Conservation (phyloP, 2,113 vertebrate genomes). For the Dendropsophus ebraccatus region DNA sequence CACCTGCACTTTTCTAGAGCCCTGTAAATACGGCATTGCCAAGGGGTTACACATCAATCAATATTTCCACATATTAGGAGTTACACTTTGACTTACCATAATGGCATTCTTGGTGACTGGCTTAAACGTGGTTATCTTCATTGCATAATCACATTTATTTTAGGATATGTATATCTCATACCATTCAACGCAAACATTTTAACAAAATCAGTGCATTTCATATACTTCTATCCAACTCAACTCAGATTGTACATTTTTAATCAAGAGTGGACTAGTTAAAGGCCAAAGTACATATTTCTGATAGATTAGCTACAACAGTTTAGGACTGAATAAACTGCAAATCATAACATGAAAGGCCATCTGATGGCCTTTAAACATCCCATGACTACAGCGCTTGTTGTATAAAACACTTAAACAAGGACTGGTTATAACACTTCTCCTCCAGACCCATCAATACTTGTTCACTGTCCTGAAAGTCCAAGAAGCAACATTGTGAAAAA, state of each 20-base stretch:
- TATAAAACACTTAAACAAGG: background rate
- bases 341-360: background rate
- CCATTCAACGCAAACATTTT: background rate
- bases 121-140: background rate
- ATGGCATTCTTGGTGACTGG: background rate
- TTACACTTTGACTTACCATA: too few species aligned
- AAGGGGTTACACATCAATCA: background rate
- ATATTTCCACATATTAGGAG: background rate
- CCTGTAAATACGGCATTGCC: too few species aligned
- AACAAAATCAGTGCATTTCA: constrained; percentile 6
- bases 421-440: background rate
- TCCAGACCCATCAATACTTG: background rate
- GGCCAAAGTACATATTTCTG: background rate
- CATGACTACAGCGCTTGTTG: background rate
- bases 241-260: background rate
- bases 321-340: background rate
- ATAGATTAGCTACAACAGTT: background rate
- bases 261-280: background rate
- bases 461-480: background rate
- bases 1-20: too few species aligned
- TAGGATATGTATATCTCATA: too few species aligned
- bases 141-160: constrained; percentile 1
- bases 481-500: background rate
- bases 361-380: background rate
- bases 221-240: background rate